Evolutionary conservation across 2,113 vertebrate genomes (phyloP).

Genomic region (Oryzias melastigma): DNA sequence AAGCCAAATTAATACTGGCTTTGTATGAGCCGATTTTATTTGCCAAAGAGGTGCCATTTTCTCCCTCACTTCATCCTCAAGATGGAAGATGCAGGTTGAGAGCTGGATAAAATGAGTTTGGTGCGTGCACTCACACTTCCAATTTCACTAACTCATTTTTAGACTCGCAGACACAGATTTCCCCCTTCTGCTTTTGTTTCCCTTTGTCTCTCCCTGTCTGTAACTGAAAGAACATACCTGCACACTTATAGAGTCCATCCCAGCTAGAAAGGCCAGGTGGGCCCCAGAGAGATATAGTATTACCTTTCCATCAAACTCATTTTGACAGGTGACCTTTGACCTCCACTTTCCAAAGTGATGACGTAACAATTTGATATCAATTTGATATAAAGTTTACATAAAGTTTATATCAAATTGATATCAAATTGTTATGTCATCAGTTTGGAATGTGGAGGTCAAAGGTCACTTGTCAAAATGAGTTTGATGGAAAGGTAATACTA

Average conservation of each 20-base stretch:
- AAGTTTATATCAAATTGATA: too few species aligned
- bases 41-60: slow-evolving; percentile 75
- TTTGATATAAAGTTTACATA: too few species aligned
- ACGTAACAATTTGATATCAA: too few species aligned
- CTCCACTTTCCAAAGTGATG: too few species aligned
- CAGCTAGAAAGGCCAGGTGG: too few species aligned
- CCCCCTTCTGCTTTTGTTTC: slow-evolving; percentile 23
- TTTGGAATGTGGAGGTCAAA: too few species aligned
- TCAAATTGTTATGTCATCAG: too few species aligned
- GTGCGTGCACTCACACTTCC: slow-evolving; percentile 57
- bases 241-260: slow-evolving; percentile 39
- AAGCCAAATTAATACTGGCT: slow-evolving; percentile 81
- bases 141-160: slow-evolving; percentile 51
- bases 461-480: too few species aligned
- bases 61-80: slow-evolving; percentile 65
- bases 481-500: too few species aligned
- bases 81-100: slow-evolving; percentile 69
- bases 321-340: too few species aligned
- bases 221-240: slow-evolving; percentile 13
- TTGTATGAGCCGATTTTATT: slow-evolving; percentile 78
- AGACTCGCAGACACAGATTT: slow-evolving; percentile 33
- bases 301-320: too few species aligned
- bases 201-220: slow-evolving; percentile 38
- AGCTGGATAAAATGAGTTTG: slow-evolving; percentile 70
- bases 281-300: too few species aligned